Conservation (phyloP, 1,140 invertebrate species). For the Cyclargus thomasi region DNA sequence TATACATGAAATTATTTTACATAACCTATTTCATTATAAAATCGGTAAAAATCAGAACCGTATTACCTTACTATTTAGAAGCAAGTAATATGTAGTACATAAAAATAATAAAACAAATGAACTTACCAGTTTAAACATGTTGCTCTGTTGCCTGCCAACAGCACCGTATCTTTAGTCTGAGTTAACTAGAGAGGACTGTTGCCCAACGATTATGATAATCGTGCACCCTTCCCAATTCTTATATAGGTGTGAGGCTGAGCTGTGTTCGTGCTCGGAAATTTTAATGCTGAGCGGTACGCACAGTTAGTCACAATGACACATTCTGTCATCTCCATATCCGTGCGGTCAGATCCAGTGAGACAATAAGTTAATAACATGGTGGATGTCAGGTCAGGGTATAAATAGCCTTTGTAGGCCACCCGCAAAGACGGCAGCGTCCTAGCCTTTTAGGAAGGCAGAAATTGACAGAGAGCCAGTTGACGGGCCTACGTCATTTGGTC, state of each 20-base stretch:
- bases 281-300: slow-evolving; percentile 52
- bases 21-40: too few species aligned
- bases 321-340: slow-evolving; percentile 61
- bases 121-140: slow-evolving; percentile 62
- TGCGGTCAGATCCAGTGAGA: slow-evolving; percentile 28
- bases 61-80: too few species aligned
- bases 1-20: too few species aligned
- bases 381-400: too few species aligned
- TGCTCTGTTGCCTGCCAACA: slow-evolving; percentile 33
- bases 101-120: slow-evolving; percentile 1
- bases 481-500: too few species aligned
- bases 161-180: slow-evolving; percentile 40
- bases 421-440: too few species aligned
- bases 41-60: too few species aligned
- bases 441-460: too few species aligned
- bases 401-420: too few species aligned
- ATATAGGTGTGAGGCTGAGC: slow-evolving; percentile 46
- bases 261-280: slow-evolving; percentile 60
- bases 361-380: too few species aligned
- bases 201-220: slow-evolving; percentile 36
- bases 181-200: slow-evolving; percentile 46
- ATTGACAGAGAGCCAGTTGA: too few species aligned
- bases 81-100: neutral
- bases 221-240: slow-evolving; percentile 34
- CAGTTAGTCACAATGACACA: slow-evolving; percentile 61